phyloP scores from a whole-genome alignment of 2,113 vertebrate species.

The Myrmecophaga tridactyla region DNA sequence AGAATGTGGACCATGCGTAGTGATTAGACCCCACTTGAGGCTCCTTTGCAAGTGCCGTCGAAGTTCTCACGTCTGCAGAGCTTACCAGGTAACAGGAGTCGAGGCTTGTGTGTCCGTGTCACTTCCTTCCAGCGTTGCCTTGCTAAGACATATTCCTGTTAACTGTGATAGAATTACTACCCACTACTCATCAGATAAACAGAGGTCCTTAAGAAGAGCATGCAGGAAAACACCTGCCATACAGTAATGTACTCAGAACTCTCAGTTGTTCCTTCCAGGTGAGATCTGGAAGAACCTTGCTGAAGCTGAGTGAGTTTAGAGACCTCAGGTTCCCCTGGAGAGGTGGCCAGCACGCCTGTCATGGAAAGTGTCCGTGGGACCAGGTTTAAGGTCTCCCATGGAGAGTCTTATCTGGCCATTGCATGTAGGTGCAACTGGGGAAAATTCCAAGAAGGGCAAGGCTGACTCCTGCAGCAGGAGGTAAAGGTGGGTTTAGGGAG shows the following conservation, averaged over 20 bases:
- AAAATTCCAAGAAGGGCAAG: background rate
- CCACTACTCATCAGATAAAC: background rate
- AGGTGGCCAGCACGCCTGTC: background rate
- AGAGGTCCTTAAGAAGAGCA: background rate
- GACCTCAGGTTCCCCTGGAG: rapidly evolving
- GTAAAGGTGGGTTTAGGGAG: background rate
- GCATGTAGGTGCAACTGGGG: background rate
- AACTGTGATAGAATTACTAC: no score
- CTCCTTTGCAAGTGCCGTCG: rapidly evolving
- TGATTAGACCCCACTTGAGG: background rate
- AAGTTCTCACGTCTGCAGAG: no score
- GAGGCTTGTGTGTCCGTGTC: no score
- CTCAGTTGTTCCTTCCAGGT: background rate
- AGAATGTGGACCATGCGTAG: background rate
- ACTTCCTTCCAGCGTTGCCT: no score
- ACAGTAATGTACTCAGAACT: background rate
- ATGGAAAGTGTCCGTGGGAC: background rate
- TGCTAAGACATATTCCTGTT: background rate
- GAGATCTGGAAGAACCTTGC: background rate
- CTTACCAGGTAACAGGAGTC: no score
- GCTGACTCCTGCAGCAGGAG: background rate
- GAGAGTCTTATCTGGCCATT: background rate
- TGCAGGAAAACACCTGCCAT: background rate
- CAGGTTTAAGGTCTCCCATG: no score
- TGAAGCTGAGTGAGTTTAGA: background rate